Percentiles rank a stretch among this genome's conserved stretches.
phyloP scores from a whole-genome alignment of 2,888 invertebrate species.

The Cataglyphis cursor region DNA sequence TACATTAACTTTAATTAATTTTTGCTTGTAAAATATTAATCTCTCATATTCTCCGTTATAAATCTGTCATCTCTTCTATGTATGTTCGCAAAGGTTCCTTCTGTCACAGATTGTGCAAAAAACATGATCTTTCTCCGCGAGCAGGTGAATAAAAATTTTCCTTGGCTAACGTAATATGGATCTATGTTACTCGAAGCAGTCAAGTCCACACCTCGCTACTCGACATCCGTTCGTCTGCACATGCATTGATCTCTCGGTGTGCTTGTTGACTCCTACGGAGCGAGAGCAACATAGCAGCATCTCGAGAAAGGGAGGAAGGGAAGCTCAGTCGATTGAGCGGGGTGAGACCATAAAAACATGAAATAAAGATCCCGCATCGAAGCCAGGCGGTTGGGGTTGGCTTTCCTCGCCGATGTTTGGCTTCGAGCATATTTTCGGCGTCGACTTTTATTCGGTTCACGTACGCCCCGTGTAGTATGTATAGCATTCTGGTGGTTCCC shows the following conservation, averaged over 20 bases:
- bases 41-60: not conserved
- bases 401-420: conserved; percentile 49
- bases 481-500: not conserved
- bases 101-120: not conserved
- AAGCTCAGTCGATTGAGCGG: conserved; percentile 37
- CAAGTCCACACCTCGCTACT: conserved; percentile 27
- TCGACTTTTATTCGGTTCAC: conserved; percentile 76
- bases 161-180: conserved; percentile 12
- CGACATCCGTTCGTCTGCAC: conserved; percentile 39
- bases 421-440: conserved; percentile 73
- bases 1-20: not conserved
- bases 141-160: conserved; percentile 1
- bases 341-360: conserved; percentile 65
- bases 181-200: conserved; percentile 14
- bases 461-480: conserved; percentile 63
- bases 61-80: not conserved
- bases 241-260: conserved; percentile 51
- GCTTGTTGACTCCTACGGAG: conserved; percentile 54
- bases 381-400: conserved; percentile 30
- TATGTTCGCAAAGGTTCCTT: not conserved
- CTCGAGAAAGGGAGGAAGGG: conserved; percentile 5
- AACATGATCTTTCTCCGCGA: not conserved
- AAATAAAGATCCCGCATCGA: conserved; percentile 73
- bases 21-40: not conserved
- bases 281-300: conserved; percentile 37